Conservation (phyloP, 2,797 vertebrate genomes). For the Acestrorhynchus altus region DNA sequence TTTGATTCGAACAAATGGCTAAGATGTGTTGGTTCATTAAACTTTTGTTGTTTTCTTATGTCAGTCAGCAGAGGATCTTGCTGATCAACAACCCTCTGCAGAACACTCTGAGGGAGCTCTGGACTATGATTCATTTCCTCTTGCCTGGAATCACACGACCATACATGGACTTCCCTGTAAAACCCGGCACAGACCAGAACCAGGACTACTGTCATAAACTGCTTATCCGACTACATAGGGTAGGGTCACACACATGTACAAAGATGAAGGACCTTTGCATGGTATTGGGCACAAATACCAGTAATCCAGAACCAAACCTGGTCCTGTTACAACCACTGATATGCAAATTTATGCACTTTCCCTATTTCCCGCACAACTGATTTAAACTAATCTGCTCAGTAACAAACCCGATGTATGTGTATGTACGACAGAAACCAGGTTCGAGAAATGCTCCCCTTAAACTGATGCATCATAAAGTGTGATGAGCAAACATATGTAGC, state of each 20-base stretch:
- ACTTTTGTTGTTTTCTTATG: constrained; percentile 10
- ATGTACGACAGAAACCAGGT: no score
- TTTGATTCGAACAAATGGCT: not conserved
- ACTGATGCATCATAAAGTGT: no score
- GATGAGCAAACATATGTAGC: no score
- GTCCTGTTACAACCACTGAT: no score
- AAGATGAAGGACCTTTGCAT: not conserved
- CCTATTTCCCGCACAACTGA: no score
- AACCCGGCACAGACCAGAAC: constrained; percentile 90
- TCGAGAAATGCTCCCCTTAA: no score
- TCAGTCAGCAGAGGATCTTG: constrained; percentile 89
- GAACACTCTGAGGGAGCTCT: constrained; percentile 90
- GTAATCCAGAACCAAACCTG: no score
- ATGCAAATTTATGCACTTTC: no score
- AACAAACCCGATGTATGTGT: no score
- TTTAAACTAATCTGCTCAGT: no score
- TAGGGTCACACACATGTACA: constrained; percentile 60
- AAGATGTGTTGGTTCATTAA: not conserved
- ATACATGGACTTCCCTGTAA: constrained; percentile 90
- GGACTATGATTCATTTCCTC: constrained; percentile 94
- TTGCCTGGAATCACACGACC: constrained; percentile 89
- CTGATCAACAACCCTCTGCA: constrained; percentile 90
- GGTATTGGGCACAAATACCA: no score
- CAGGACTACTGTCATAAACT: constrained; percentile 95
- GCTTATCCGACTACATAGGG: constrained; percentile 91